Conservation (phyloP, 1,140 invertebrate genomes). For the Pygmarrhopalites habei region DNA sequence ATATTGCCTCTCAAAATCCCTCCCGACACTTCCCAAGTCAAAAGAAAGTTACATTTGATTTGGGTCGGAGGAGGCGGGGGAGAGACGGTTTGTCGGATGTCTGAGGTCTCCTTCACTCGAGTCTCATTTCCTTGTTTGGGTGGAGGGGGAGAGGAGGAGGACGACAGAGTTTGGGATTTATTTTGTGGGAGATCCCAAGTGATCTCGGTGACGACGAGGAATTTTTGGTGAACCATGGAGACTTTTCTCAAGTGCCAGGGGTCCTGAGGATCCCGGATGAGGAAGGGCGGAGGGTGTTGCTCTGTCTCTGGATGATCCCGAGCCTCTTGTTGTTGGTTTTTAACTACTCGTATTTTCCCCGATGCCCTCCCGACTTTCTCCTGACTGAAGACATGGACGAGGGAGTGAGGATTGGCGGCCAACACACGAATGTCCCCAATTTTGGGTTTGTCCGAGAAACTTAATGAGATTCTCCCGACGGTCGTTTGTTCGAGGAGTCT, state of each 20-base stretch:
- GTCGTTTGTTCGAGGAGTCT: conserved; percentile 11
- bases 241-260: conserved; percentile 56
- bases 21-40: conserved; percentile 35
- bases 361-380: not conserved
- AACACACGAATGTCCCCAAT: conserved; percentile 10
- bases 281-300: not conserved
- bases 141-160: not conserved
- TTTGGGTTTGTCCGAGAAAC: conserved; percentile 1
- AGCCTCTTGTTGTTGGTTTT: not conserved
- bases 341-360: not conserved
- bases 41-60: conserved; percentile 13
- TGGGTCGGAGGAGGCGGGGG: no score
- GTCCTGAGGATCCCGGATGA: not conserved
- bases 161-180: not conserved
- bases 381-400: conserved; percentile 3
- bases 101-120: no score
- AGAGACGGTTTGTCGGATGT: no score
- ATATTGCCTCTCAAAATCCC: conserved; percentile 30
- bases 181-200: conserved; percentile 23
- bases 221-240: conserved; percentile 60
- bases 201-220: conserved; percentile 30
- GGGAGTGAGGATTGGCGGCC: not conserved
- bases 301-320: not conserved
- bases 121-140: not conserved
- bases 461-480: conserved; percentile 2